Base-by-base conservation (phyloP, 2,888 invertebrate species). In the Pachydiplax longipennis region DNA sequence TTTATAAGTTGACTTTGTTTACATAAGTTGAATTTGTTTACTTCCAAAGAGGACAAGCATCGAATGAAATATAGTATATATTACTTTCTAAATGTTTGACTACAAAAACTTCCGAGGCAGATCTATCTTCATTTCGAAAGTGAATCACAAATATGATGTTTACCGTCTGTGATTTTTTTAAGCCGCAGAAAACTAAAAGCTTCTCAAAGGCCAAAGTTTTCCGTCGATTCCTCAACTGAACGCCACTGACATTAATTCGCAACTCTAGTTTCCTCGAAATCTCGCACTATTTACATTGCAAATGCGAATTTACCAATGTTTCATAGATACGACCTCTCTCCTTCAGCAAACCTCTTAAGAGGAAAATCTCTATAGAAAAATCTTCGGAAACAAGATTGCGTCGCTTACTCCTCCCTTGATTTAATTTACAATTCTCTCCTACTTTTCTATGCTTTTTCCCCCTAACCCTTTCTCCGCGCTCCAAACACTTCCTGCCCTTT, bases 341-440 rank as follows among this genome's bases (percentile, higher is more conserved):
- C 22, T 40, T 4, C 10, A n/a, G 15, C 61, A 37, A 35, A 61
- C 1, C 37, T 58, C 37, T 65, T 87, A n/a, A 13, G 8, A 1
- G 61, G 53, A 48, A 37, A 40, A 61, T 12, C n/a, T 40, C 61
- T 15, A 61, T 31, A n/a, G 87, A 65, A 65, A n/a, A n/a, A 61
- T 37, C n/a, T 40, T 61, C 22, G 12, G 22, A 37, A 35, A 15
- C 83, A 31, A 44, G 44, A 12, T 73, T 31, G 8, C 73, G 2
- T 73, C 31, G 12, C 73, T 31, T 13, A 18, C 73, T 12, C 15
- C 4, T 22, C 37, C 87, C 87, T 22, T 87, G 37, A 87, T 87
- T 87, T 87, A 61, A 87, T 87, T 87, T 87, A 40, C 65, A 65
- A 61, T 61, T 65, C 37, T n/a, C 37, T 40, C n/a, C 44, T 44